These are phyloP conservation scores for Syngnathus floridae DNA, from an alignment of 2,113 vertebrate genomes.

Conservation along the genomic window DNA sequence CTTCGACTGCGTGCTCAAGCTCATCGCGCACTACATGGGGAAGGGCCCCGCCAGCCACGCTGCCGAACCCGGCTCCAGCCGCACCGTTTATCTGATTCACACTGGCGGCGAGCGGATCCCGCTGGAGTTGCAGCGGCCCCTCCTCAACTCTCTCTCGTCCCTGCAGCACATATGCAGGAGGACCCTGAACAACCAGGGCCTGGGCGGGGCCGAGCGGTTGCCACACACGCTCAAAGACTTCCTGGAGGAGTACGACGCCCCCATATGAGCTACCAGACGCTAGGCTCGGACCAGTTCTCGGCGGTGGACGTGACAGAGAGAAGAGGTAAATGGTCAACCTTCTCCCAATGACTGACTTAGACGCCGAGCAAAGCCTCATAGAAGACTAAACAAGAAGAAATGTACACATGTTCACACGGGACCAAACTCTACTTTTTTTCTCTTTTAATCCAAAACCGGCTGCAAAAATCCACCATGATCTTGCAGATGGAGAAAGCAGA, in stretches of 20 bases:
- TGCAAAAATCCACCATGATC: conserved; percentile 34
- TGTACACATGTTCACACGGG: not conserved
- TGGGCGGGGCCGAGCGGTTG: conserved; percentile 80
- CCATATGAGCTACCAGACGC: conserved; percentile 74
- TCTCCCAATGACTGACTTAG: conserved; percentile 26
- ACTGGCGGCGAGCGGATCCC: conserved; percentile 87
- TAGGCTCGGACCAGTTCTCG: conserved; percentile 25
- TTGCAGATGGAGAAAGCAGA: conserved; percentile 9
- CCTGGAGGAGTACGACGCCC: conserved; percentile 90
- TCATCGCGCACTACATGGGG: conserved; percentile 94
- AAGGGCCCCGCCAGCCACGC: conserved; percentile 28
- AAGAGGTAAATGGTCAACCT: conserved; percentile 2
- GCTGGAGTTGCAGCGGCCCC: conserved; percentile 83
- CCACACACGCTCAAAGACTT: conserved; percentile 88
- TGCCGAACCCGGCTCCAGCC: conserved; percentile 39
- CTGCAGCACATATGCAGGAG: conserved; percentile 95
- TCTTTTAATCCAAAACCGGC: conserved; percentile 11
- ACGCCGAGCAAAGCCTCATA: conserved; percentile 64
- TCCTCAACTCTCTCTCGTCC: conserved; percentile 82
- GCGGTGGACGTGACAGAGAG: not conserved
- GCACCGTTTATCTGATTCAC: conserved; percentile 85
- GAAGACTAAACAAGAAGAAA: conserved; percentile 37
- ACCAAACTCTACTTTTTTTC: conserved; percentile 7
- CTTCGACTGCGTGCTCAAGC: conserved; percentile 94
- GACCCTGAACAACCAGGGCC: conserved; percentile 79